These are phyloP conservation scores for Mustela nigripes DNA, from an alignment of 2,113 vertebrate genomes.

Conservation along the genomic window DNA sequence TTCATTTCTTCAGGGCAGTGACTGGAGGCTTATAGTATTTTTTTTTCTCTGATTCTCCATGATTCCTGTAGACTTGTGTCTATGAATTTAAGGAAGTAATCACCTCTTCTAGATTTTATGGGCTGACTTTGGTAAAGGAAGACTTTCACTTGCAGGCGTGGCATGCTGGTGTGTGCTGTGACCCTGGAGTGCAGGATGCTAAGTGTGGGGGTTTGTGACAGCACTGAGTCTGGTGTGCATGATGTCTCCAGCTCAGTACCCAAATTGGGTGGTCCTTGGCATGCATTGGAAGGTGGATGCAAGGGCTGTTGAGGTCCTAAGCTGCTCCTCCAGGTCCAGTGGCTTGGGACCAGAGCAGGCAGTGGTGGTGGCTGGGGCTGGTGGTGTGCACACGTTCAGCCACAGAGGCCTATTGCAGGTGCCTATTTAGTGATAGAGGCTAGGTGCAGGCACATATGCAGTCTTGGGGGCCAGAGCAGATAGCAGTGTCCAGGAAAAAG, in stretches of 20 bases:
- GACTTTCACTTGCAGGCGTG: neutral
- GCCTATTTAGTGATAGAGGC: neutral
- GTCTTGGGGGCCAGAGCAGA: neutral
- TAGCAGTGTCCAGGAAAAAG: neutral
- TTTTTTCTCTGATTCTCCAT: neutral
- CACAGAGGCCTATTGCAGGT: neutral
- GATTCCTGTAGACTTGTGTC: neutral
- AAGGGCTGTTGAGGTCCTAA: neutral
- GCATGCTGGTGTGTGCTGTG: neutral
- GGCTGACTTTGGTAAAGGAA: neutral
- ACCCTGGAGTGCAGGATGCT: neutral
- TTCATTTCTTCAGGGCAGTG: neutral
- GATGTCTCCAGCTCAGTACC: neutral
- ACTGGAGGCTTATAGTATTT: neutral
- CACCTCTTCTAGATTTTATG: neutral
- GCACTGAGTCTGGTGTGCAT: neutral
- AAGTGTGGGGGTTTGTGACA: neutral
- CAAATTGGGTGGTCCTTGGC: neutral
- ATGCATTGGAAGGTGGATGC: neutral
- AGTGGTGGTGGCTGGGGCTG: neutral
- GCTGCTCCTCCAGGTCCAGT: neutral
- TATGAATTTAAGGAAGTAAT: neutral
- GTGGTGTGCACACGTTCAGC: neutral
- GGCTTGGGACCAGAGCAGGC: neutral
- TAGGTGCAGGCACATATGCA: neutral